Conservation (phyloP, 2,113 vertebrate species). For the Oryctolagus cuniculus region DNA sequence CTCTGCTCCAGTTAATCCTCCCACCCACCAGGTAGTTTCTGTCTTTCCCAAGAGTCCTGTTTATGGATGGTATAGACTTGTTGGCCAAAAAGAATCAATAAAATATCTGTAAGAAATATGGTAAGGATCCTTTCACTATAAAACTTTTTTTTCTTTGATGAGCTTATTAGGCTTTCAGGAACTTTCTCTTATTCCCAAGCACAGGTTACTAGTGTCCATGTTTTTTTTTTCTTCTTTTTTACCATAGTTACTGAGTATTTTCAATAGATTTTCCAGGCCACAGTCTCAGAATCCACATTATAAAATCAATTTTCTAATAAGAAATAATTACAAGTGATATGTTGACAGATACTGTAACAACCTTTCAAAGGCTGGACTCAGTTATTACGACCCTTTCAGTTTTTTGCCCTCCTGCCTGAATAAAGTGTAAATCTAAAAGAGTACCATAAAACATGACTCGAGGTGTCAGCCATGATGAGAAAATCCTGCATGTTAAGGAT, state of each 20-base stretch:
- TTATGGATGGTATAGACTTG: background rate
- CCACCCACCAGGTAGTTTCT: background rate
- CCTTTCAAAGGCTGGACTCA: background rate
- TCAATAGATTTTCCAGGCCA: background rate
- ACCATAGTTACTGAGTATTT: background rate
- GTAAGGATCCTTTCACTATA: background rate
- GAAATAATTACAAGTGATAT: background rate
- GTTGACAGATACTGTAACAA: background rate
- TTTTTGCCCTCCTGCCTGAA: background rate
- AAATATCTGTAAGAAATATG: background rate
- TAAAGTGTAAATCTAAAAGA: background rate
- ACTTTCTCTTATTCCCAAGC: background rate
- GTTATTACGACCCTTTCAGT: background rate
- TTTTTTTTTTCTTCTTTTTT: background rate
- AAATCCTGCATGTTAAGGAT: background rate
- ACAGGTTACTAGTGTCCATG: background rate
- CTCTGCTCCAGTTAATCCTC: background rate
- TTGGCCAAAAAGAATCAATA: background rate
- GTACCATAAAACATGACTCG: background rate
- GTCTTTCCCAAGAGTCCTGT: background rate
- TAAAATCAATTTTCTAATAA: background rate
- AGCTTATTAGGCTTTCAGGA: background rate
- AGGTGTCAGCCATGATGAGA: background rate
- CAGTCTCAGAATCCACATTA: background rate
- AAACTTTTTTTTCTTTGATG: background rate